Percentiles rank a stretch among this genome's conserved stretches.
These are phyloP conservation scores for Cheilosia urbana DNA, from an alignment of 2,888 invertebrate genomes.

Conservation along the genomic window DNA sequence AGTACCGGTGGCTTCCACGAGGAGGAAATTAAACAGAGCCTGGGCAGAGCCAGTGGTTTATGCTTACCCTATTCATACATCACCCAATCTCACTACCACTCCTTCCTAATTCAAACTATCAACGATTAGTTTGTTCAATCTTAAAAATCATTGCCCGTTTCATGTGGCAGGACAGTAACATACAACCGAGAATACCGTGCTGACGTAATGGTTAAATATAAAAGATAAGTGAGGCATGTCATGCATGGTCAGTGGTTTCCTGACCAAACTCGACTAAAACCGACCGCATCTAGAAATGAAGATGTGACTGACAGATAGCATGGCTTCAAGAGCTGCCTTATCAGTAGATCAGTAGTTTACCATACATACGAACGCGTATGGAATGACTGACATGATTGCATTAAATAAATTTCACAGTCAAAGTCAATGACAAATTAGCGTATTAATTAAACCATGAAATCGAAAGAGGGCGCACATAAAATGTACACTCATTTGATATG, in stretches of 20 bases:
- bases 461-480: conserved; percentile 6
- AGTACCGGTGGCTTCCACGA: no score
- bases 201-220: conserved; percentile 28
- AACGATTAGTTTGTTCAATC: no score
- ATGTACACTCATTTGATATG: conserved; percentile 47
- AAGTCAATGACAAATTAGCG: conserved; percentile 66
- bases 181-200: background rate
- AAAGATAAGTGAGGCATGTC: conserved; percentile 55
- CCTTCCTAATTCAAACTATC: background rate
- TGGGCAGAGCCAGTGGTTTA: no score
- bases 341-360: conserved; percentile 55
- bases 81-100: no score
- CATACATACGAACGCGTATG: background rate
- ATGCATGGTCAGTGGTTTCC: conserved; percentile 1
- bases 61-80: no score
- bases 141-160: no score
- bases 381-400: conserved; percentile 35
- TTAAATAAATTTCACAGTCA: conserved; percentile 64
- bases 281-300: conserved; percentile 38
- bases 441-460: conserved; percentile 55
- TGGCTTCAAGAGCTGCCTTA: conserved; percentile 50
- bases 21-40: no score
- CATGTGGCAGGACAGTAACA: background rate
- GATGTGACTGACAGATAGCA: conserved; percentile 62
- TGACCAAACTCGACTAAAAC: conserved; percentile 31